These are phyloP conservation scores for Neosilurus hyrtlii DNA, from an alignment of 2,797 vertebrate genomes.

Conservation along the genomic window DNA sequence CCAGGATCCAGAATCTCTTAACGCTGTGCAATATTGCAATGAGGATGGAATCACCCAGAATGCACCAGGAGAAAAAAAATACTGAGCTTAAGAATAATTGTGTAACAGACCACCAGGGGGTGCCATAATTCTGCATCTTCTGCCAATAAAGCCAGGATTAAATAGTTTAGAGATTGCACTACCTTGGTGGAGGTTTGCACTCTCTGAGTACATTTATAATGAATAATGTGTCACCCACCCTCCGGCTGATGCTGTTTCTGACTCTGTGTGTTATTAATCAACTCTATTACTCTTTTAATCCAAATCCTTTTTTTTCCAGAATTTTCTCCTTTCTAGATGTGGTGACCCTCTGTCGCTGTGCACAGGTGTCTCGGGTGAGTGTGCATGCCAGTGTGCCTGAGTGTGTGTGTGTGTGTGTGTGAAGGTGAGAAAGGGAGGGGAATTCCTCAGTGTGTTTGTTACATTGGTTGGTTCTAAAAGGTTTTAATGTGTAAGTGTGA, in stretches of 20 bases:
- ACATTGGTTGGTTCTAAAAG: not conserved
- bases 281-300: not conserved
- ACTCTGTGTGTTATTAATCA: not conserved
- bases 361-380: slow-evolving; percentile 97
- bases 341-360: slow-evolving; percentile 96
- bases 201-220: too few species aligned
- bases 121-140: too few species aligned
- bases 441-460: not conserved
- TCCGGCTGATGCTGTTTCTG: not conserved
- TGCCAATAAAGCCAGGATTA: too few species aligned
- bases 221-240: too few species aligned
- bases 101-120: too few species aligned
- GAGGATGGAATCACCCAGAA: too few species aligned
- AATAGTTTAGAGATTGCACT: too few species aligned
- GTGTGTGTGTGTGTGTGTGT: slow-evolving; percentile 16
- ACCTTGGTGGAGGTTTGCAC: too few species aligned
- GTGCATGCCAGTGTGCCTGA: slow-evolving; percentile 44
- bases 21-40: too few species aligned
- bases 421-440: not conserved
- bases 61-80: too few species aligned
- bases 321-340: slow-evolving; percentile 99
- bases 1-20: too few species aligned
- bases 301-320: slow-evolving; percentile 71
- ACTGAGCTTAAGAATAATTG: too few species aligned
- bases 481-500: slow-evolving; percentile 1